Base-by-base conservation (phyloP, 2,888 invertebrate species). In the Xanthia icteritia region DNA sequence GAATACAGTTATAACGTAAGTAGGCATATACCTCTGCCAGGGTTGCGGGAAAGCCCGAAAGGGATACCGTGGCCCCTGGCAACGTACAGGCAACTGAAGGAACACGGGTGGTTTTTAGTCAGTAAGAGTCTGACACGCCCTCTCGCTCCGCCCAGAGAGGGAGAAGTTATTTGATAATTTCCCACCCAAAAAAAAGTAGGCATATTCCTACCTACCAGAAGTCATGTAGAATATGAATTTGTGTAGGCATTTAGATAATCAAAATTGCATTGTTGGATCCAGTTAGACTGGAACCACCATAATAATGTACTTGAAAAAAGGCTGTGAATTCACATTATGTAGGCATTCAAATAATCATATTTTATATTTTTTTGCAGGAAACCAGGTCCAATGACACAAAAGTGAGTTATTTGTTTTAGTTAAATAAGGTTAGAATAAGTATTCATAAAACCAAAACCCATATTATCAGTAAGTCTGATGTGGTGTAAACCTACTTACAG, bases 401-500 rank as follows among this genome's bases (percentile, higher is more conserved):
- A 45, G 81, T 81, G 17, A 72, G 85, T 74, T 17, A 51, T 51
- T n/a, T 61, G 13, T 11, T 72, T 68, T 39, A 4, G 8, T 8
- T 48, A 20, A 3, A 5, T 65, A 20, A 6, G 11, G 13, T 6
- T 13, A 66, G 36, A 39, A 2, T 48, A 23, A 23, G 9, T 31
- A n/a, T 42, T 61, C 17, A 64, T 56, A 48, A 1, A 45, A 48
- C 3, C 4, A 63, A 5, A 45, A 15, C 15, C 31, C n/a, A 27
- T 69, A 42, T 27, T 8, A 13, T 17, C 17, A 39, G 27, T 17
- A 45, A 13, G 45, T 64, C 20, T 65, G n/a, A 67, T 54, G 48
- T 15, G 66, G 56, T 60, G 11, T 58, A 58, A 31, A 56, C 58
- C n/a, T 75, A 70, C 70, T 93, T 87, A 0, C 89, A 95, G 95